These are phyloP conservation scores for Cryptoblepharus egeriae DNA, from an alignment of 2,797 vertebrate species.

Conservation along the genomic window DNA sequence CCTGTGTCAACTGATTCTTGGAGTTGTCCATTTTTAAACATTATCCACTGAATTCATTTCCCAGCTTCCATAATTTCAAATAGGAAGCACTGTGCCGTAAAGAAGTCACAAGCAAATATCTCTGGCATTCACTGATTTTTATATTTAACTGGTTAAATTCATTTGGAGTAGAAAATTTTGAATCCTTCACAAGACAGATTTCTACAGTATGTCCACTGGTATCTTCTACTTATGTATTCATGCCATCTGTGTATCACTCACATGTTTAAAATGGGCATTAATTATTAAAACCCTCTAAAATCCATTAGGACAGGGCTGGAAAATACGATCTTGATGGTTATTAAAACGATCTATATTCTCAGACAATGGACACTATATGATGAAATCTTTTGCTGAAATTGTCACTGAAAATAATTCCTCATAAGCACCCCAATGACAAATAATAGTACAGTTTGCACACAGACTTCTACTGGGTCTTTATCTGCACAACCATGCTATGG, in stretches of 20 bases:
- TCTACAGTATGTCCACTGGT: neutral
- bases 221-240: neutral
- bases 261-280: neutral
- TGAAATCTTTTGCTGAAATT: neutral
- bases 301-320: neutral
- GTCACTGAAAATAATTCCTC: neutral
- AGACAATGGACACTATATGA: neutral
- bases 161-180: neutral
- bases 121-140: neutral
- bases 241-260: neutral
- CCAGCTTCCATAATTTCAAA: neutral
- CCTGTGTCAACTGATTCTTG: neutral
- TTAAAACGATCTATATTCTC: neutral
- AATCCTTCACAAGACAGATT: neutral
- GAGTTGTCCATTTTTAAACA: neutral
- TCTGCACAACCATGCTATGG: too few species aligned
- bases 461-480: too few species aligned
- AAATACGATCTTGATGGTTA: neutral
- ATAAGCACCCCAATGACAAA: neutral
- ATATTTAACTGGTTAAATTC: neutral
- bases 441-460: too few species aligned
- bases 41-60: neutral
- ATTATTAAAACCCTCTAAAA: neutral
- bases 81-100: neutral
- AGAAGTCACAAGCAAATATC: neutral